These are phyloP conservation scores for Lepus townsendii DNA, from an alignment of 2,797 vertebrate species.

Conservation along the genomic window DNA sequence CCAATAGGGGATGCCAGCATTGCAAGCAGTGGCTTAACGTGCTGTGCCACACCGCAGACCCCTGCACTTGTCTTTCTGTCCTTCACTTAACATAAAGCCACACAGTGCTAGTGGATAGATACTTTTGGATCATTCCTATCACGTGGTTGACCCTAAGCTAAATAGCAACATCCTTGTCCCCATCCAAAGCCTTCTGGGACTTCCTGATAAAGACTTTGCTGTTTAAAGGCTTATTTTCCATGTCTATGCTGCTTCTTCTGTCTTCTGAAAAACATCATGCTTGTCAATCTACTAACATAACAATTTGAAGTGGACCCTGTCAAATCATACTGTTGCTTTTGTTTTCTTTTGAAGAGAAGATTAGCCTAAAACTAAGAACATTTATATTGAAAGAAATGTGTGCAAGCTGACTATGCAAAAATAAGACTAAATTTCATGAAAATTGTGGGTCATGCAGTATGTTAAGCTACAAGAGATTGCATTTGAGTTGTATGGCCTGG, in stretches of 20 bases:
- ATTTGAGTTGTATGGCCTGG: neutral
- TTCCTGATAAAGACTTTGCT: neutral
- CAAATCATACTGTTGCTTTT: constrained; percentile 19
- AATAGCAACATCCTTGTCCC: neutral
- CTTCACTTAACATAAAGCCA: no score
- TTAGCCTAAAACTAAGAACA: neutral
- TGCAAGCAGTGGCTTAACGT: no score
- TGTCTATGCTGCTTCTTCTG: constrained; percentile 1
- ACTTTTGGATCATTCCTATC: neutral
- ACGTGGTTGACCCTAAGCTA: neutral
- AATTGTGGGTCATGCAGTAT: neutral
- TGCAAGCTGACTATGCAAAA: neutral
- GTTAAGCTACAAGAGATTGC: neutral
- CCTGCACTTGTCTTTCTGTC: neutral
- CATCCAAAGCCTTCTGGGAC: neutral
- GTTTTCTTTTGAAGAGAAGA: neutral
- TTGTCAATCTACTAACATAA: neutral
- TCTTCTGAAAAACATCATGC: constrained; percentile 47
- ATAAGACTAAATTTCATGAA: neutral
- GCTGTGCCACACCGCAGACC: neutral
- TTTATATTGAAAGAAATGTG: neutral
- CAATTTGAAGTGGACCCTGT: neutral
- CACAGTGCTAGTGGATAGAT: neutral
- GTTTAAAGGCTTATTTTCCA: neutral
- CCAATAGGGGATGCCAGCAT: no score